Evolutionary conservation across 2,888 invertebrate species (phyloP), one percentile per base, ranked within the genome.

Genomic region (Amphipyra berbera): DNA sequence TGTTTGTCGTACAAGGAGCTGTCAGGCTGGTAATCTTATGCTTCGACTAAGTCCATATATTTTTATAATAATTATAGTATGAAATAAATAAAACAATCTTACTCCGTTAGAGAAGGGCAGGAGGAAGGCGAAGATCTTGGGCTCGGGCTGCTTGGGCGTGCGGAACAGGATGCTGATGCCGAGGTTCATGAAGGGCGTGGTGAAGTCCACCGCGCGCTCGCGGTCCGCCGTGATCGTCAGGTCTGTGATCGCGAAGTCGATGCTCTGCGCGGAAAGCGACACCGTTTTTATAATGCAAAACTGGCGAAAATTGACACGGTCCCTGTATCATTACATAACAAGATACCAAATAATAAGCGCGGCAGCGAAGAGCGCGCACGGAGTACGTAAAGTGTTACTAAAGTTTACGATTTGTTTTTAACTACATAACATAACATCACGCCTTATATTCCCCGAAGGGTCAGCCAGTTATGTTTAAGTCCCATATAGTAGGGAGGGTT

Each of bases 181-280:
- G 68, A 99, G 95, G 91, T 98, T 98, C 98, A 99, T 98, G 90
- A 99, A 99, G 0, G 99, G 99, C 92, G 98, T 98, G 0, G 99
- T 99, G 90, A 99, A 99, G 93, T 99, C 99, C 2, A 98, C 98
- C 35, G 96, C 97, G 73, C 95, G 95, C 91, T 98, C 98, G 66
- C 99, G 96, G 82, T 97, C 97, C 61, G 98, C 97, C 27, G 99
- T 99, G 81, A 98, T 97, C 27, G 97, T 97, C 81, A 99, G 95
- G 87, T 99, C 99, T 0, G 98, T 98, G 67, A 99, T 98, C 3
- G 98, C 99, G 85, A 99, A 96, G 92, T 98, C 97, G 30, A 97
- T 97, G 81, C 96, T 96, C 98, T 98, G 84, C 41, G 89, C 44
- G 50, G n/a, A 66, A 27, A n/a, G 9, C 9, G 12, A 9, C 8